A percentile compares a stretch with the other conserved stretches of the same genome.
Conservation (phyloP, 2,888 invertebrate genomes). For the Drosophila rellima region DNA sequence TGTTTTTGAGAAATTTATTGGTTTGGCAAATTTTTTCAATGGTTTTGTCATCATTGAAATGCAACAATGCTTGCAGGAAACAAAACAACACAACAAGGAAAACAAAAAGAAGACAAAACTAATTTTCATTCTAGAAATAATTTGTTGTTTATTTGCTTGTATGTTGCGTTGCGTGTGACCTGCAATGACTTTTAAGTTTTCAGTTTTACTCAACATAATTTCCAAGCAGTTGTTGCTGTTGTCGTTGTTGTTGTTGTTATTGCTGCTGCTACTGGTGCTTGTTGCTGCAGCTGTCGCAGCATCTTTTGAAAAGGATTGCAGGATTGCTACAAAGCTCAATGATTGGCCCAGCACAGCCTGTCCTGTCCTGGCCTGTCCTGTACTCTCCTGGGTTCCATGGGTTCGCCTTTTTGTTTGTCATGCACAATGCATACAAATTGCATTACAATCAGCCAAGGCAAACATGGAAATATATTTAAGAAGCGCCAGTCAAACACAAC, state of each 20-base stretch:
- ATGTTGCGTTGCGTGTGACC: slow-evolving; percentile 28
- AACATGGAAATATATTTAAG: slow-evolving; percentile 71
- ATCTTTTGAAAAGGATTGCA: slow-evolving; percentile 35
- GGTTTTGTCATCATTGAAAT: slow-evolving; percentile 26
- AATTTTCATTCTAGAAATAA: slow-evolving; percentile 68
- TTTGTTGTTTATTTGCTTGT: slow-evolving; percentile 56
- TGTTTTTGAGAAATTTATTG: neutral
- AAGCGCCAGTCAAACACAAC: slow-evolving; percentile 36
- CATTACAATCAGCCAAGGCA: slow-evolving; percentile 77
- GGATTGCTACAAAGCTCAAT: slow-evolving; percentile 30
- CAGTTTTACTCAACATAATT: slow-evolving; percentile 57
- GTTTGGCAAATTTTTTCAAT: slow-evolving; percentile 3
- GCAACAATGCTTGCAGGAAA: slow-evolving; percentile 28
- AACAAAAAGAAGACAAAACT: slow-evolving; percentile 46
- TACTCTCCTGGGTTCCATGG: slow-evolving; percentile 25
- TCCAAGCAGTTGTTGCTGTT: slow-evolving; percentile 35
- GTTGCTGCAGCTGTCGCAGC: slow-evolving; percentile 40
- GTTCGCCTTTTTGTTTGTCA: slow-evolving; percentile 68
- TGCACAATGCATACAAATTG: slow-evolving; percentile 82
- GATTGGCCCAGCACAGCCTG: slow-evolving; percentile 36
- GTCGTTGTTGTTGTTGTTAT: slow-evolving; percentile 23
- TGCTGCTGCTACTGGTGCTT: slow-evolving; percentile 25
- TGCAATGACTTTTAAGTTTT: slow-evolving; percentile 57
- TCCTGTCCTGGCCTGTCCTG: neutral
- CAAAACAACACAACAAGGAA: neutral